Evolutionary conservation across 2,888 invertebrate genomes (phyloP).

Genomic region (Psylliodes chrysocephalus): DNA sequence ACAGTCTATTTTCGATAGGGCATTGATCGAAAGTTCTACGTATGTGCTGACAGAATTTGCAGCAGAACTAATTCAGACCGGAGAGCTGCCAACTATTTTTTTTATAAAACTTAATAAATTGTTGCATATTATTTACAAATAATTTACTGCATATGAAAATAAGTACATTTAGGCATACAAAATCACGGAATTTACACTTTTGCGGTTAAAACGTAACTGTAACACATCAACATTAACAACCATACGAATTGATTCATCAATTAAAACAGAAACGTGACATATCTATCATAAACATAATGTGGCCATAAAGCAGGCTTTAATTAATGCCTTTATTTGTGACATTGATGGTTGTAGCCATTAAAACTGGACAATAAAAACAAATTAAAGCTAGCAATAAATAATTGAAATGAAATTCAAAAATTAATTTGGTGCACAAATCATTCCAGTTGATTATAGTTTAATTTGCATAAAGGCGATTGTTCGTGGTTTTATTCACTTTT

Average conservation of each 20-base stretch:
- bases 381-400: conserved; percentile 48
- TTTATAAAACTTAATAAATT: no score
- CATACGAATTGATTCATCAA: background rate
- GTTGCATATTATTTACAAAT: no score
- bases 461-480: background rate
- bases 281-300: conserved; percentile 31
- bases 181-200: no score
- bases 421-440: conserved; percentile 33
- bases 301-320: conserved; percentile 40
- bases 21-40: no score
- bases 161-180: no score
- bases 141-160: no score
- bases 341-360: conserved; percentile 49
- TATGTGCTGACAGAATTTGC: no score
- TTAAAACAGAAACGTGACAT: conserved; percentile 5
- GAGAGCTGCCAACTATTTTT: no score
- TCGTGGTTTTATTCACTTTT: background rate
- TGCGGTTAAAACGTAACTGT: background rate
- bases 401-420: conserved; percentile 47
- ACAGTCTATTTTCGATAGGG: no score
- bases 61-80: no score
- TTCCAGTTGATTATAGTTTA: conserved; percentile 16
- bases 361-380: conserved; percentile 49
- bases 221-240: background rate
- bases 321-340: conserved; percentile 49